phyloP scores from a whole-genome alignment of 2,888 invertebrate species.

The Eupithecia tripunctaria region DNA sequence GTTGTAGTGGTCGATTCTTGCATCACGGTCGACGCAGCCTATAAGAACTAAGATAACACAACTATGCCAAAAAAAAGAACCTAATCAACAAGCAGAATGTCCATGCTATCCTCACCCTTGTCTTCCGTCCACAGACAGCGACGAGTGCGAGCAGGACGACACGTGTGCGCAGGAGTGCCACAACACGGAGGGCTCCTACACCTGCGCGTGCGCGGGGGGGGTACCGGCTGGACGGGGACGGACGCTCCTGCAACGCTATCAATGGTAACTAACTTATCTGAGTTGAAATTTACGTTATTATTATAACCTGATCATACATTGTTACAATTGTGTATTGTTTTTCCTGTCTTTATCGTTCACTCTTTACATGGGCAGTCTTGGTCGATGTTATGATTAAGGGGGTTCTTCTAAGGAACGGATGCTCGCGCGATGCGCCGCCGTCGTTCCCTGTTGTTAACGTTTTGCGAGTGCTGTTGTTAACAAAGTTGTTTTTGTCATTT shows the following conservation, averaged over 20 bases:
- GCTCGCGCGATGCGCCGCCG: background rate
- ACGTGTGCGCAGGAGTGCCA: constrained; percentile 90
- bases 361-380: background rate
- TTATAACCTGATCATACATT: no score
- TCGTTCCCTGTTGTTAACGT: background rate
- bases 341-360: no score
- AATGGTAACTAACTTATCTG: constrained; percentile 83
- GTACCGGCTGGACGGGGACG: constrained; percentile 82
- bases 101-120: background rate
- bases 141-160: constrained; percentile 90
- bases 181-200: constrained; percentile 87
- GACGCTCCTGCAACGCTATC: constrained; percentile 86
- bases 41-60: no score
- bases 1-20: no score
- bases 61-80: background rate
- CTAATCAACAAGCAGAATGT: background rate
- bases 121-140: constrained; percentile 83
- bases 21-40: no score
- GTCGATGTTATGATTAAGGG: no score
- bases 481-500: no score
- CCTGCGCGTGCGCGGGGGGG: constrained; percentile 90
- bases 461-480: no score
- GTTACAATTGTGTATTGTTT: no score
- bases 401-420: background rate
- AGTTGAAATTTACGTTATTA: no score